These are phyloP conservation scores for Trissolcus basalis DNA, from an alignment of 1,140 invertebrate species.

Conservation along the genomic window DNA sequence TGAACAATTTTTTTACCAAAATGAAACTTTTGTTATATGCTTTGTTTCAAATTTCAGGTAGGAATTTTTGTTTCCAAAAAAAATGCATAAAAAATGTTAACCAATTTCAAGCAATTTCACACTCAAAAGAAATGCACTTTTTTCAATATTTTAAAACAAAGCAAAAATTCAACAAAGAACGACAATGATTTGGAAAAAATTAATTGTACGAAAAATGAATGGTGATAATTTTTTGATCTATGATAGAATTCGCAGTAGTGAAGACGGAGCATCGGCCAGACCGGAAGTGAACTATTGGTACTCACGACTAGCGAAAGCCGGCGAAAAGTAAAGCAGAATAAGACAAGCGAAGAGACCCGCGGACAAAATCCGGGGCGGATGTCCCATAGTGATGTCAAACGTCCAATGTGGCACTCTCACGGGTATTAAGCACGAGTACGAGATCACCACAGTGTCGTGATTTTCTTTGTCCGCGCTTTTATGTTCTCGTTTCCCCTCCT, in stretches of 20 bases:
- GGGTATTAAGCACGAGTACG: slow-evolving; percentile 64
- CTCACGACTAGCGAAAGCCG: slow-evolving; percentile 59
- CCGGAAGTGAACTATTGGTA: slow-evolving; percentile 40
- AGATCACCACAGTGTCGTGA: slow-evolving; percentile 71
- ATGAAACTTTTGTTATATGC: no score
- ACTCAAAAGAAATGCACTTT: no score
- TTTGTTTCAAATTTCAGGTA: no score
- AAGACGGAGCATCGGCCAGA: not conserved
- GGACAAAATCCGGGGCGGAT: slow-evolving; percentile 67
- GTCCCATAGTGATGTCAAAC: slow-evolving; percentile 66
- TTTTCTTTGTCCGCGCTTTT: slow-evolving; percentile 74
- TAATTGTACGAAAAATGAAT: no score
- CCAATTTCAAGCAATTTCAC: no score
- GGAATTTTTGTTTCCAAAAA: no score
- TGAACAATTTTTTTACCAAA: no score
- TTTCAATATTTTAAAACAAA: no score
- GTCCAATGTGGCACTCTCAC: slow-evolving; percentile 57
- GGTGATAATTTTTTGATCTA: no score
- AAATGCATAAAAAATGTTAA: no score
- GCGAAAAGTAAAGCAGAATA: slow-evolving; percentile 59
- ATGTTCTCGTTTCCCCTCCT: slow-evolving; percentile 71
- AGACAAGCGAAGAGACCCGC: slow-evolving; percentile 65
- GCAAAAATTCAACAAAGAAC: no score
- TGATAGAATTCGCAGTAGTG: not conserved
- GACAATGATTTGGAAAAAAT: not conserved